Evolutionary conservation across 2,797 vertebrate genomes (phyloP).

Genomic region (Paedocypris micromegethes): DNA sequence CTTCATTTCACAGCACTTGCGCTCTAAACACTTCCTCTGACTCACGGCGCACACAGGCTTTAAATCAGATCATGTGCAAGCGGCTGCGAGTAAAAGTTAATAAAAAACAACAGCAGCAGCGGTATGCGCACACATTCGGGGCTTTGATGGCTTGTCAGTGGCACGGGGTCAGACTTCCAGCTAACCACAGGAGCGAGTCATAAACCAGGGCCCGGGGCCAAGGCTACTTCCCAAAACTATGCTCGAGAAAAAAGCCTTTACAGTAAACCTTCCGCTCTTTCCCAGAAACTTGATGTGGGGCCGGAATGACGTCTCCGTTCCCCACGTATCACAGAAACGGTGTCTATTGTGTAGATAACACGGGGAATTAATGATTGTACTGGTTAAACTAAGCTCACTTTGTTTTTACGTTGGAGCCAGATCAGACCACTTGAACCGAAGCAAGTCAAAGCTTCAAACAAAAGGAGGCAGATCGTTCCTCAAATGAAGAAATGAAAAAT

Average conservation of each 20-base stretch:
- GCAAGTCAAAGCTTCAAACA: no score
- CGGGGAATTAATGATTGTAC: no score
- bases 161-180: slow-evolving; percentile 18
- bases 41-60: slow-evolving; percentile 37
- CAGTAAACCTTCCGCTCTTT: slow-evolving; percentile 54
- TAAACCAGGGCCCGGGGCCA: slow-evolving; percentile 53
- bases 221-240: slow-evolving; percentile 57
- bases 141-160: slow-evolving; percentile 48
- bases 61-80: slow-evolving; percentile 37
- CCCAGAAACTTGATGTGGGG: slow-evolving; percentile 50
- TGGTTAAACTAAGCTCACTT: no score
- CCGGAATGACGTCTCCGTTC: slow-evolving; percentile 42
- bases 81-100: slow-evolving; percentile 25
- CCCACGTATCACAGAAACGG: background rate
- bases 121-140: slow-evolving; percentile 21
- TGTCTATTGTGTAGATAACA: background rate
- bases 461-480: no score
- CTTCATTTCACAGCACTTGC: slow-evolving; percentile 38
- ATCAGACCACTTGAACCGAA: no score
- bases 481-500: no score
- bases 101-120: slow-evolving; percentile 18
- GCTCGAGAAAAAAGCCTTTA: slow-evolving; percentile 43
- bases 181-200: slow-evolving; percentile 42
- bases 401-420: no score
- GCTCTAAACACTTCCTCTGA: slow-evolving; percentile 40